Percentiles rank a stretch among this genome's conserved stretches.
Conservation (phyloP, 2,888 invertebrate genomes). For the Syritta pipiens region DNA sequence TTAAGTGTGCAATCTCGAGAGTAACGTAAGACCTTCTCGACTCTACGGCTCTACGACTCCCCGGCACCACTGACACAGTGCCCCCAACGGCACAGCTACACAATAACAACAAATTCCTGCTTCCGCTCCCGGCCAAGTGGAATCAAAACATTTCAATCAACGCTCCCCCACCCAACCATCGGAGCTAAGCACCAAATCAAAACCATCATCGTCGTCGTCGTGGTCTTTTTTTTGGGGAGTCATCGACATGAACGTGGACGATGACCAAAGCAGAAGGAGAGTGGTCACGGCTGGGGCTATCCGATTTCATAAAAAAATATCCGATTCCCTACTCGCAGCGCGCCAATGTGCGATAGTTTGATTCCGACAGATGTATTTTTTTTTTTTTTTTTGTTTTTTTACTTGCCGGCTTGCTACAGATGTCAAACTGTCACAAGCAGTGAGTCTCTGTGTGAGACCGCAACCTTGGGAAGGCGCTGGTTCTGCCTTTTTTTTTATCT, state of each 20-base stretch:
- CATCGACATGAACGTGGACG: background rate
- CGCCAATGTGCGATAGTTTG: background rate
- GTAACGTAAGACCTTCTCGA: constrained; percentile 5
- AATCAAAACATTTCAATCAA: constrained; percentile 32
- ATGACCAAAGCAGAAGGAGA: background rate
- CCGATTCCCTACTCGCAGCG: background rate
- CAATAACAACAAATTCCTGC: constrained; percentile 5
- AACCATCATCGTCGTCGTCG: background rate
- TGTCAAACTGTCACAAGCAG: constrained; percentile 10
- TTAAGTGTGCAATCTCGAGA: constrained; percentile 32
- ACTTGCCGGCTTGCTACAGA: background rate
- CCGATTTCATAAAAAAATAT: constrained; percentile 18
- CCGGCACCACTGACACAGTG: background rate
- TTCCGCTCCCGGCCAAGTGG: constrained; percentile 5
- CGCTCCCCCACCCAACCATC: background rate
- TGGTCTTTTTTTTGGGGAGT: no score
- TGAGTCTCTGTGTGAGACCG: background rate
- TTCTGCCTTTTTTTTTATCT: background rate
- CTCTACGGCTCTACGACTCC: background rate
- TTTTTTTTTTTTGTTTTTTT: no score
- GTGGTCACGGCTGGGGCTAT: background rate
- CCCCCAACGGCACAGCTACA: background rate
- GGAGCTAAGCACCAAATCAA: background rate
- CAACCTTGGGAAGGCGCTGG: background rate
- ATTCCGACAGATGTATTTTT: no score